phyloP scores from a whole-genome alignment of 1,140 invertebrate species.

The Diorhabda carinulata region DNA sequence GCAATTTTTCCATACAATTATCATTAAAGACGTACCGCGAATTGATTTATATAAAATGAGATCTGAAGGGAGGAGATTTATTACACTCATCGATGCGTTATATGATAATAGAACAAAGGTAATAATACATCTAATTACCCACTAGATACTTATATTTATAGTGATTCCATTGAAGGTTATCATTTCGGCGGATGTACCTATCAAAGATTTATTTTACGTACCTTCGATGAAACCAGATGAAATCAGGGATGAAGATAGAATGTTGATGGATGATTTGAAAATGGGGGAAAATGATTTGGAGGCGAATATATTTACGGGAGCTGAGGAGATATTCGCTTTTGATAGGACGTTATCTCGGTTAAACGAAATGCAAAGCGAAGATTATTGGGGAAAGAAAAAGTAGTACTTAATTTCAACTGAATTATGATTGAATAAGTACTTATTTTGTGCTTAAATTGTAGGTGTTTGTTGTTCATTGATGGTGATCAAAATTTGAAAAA shows the following conservation, averaged over 20 bases:
- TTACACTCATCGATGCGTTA: slow-evolving; percentile 94
- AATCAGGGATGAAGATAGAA: slow-evolving; percentile 69
- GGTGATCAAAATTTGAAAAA: too few relatives aligned
- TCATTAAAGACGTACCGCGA: slow-evolving; percentile 86
- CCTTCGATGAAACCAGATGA: slow-evolving; percentile 50
- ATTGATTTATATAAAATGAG: slow-evolving; percentile 67
- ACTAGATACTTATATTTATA: background rate
- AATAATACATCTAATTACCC: background rate
- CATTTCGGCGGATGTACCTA: slow-evolving; percentile 66
- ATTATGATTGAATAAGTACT: too few relatives aligned
- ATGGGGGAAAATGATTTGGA: slow-evolving; percentile 63
- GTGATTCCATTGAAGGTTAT: slow-evolving; percentile 30
- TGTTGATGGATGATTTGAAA: slow-evolving; percentile 91
- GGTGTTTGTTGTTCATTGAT: too few relatives aligned
- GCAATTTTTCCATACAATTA: slow-evolving; percentile 91
- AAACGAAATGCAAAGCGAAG: slow-evolving; percentile 90
- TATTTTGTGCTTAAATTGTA: too few relatives aligned
- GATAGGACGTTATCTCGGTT: slow-evolving; percentile 89
- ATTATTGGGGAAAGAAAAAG: slow-evolving; percentile 69
- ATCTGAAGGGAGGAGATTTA: slow-evolving; percentile 89
- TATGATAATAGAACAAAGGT: slow-evolving; percentile 88
- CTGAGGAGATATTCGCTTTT: slow-evolving; percentile 96
- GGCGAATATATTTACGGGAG: slow-evolving; percentile 91
- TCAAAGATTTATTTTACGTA: slow-evolving; percentile 70
- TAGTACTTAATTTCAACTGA: background rate